These are phyloP conservation scores for Icerya purchasi DNA, from an alignment of 2,888 invertebrate species.

Conservation along the genomic window DNA sequence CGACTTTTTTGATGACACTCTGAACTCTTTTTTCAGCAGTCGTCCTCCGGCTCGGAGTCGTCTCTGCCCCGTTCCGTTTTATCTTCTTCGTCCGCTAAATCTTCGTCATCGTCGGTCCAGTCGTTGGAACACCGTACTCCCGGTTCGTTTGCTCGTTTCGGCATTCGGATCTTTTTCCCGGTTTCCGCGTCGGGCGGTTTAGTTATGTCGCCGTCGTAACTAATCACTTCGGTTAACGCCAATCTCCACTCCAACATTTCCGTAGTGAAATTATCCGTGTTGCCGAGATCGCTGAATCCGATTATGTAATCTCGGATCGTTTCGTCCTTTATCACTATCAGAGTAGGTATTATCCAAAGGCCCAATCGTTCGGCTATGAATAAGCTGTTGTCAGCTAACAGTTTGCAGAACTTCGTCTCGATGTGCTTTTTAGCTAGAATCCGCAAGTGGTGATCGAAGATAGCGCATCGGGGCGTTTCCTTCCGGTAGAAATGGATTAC, in stretches of 20 bases:
- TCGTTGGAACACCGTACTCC: neutral
- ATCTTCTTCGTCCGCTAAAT: neutral
- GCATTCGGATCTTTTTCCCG: neutral
- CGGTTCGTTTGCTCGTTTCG: neutral
- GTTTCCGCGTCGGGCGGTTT: slow-evolving; percentile 38
- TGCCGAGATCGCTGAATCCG: slow-evolving; percentile 83
- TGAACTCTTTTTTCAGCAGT: too few relatives aligned
- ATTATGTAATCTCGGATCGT: slow-evolving; percentile 82
- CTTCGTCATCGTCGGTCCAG: neutral
- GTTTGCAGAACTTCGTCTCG: slow-evolving; percentile 56
- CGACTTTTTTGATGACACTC: too few relatives aligned
- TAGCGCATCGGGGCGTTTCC: slow-evolving; percentile 62
- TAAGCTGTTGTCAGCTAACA: slow-evolving; percentile 60
- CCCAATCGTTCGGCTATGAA: slow-evolving; percentile 44
- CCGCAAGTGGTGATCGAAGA: slow-evolving; percentile 80
- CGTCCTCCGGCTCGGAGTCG: too few relatives aligned
- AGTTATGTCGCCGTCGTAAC: slow-evolving; percentile 42
- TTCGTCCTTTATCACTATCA: slow-evolving; percentile 62
- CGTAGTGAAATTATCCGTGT: slow-evolving; percentile 78
- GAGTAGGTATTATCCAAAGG: slow-evolving; percentile 75
- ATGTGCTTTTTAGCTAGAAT: slow-evolving; percentile 68
- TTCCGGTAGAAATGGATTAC: slow-evolving; percentile 81
- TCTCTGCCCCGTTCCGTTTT: too few relatives aligned
- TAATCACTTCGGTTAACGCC: slow-evolving; percentile 43
- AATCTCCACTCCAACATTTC: slow-evolving; percentile 82